Evolutionary conservation across 2,113 vertebrate species (phyloP), one percentile per base, ranked within the genome.

Genomic region (Coregonus clupeaformis): DNA sequence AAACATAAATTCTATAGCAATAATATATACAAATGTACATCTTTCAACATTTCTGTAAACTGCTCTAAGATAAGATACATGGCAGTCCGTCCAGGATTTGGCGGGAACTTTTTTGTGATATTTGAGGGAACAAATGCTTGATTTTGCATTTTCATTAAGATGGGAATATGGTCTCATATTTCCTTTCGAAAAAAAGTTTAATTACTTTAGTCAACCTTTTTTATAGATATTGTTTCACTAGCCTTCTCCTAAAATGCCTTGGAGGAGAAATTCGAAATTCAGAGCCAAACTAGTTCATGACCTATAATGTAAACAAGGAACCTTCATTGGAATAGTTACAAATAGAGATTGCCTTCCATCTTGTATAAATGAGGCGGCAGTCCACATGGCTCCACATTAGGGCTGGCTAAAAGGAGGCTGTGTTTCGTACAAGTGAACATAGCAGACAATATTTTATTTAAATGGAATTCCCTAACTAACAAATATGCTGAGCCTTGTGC

Each of bases 401-500:
- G 62, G 72, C 68, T 79, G 69, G 72, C 63, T 72, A 65, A 81
- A 77, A 81, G 82, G 70, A 80, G 59, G 70, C 77, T 74, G 72
- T 82, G 71, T 79, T 76, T 77, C 32, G 60, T 65, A 73, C 74
- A 75, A 77, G 69, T 60, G 70, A 60, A 78, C 80, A 68, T 77
- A 71, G 76, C 64, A 77, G 71, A 73, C 78, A 68, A 68, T 30
- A 45, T 67, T 80, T 65, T 69, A 36, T 76, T 77, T 84, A 84
- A 86, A 84, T 76, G 12, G 47, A 84, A 25, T 86, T 82, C 74
- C 49, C 80, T 77, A 80, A 82, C 66, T 81, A 81, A 79, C 72
- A 62, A 77, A 75, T 81, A 77, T 62, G 65, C 80, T 68, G 71
- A n/a, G 68, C 49, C 75, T 57, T 57, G 76, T 42, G 65, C 80